Conservation (phyloP, 2,888 invertebrate species). For the Seladonia tumulorum region DNA sequence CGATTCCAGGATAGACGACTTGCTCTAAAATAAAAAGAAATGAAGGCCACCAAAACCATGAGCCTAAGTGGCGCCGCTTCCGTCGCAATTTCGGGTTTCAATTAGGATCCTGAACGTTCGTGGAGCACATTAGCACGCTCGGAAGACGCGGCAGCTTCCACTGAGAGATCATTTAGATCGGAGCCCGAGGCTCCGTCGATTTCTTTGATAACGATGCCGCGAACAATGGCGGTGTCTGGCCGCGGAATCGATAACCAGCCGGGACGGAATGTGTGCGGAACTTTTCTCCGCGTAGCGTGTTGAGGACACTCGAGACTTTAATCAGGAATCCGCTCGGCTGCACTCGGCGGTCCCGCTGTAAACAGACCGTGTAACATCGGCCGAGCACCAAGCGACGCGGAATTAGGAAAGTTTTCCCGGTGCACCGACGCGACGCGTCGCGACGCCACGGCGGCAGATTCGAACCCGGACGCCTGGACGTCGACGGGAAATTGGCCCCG, state of each 20-base stretch:
- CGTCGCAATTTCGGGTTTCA: neutral
- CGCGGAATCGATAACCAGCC: slow-evolving; percentile 28
- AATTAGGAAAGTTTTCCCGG: slow-evolving; percentile 49
- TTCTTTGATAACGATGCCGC: too few species aligned
- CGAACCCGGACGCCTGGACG: slow-evolving; percentile 4
- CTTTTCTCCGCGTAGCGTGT: slow-evolving; percentile 14
- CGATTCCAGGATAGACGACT: too few species aligned
- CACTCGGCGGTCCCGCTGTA: slow-evolving; percentile 17
- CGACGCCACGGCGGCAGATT: slow-evolving; percentile 18
- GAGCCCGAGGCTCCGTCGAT: neutral
- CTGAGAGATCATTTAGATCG: slow-evolving; percentile 4
- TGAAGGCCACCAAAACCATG: neutral
- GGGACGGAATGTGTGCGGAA: neutral
- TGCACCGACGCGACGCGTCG: neutral
- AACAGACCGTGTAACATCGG: slow-evolving; percentile 47
- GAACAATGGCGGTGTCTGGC: slow-evolving; percentile 9
- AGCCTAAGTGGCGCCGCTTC: neutral
- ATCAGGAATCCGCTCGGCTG: slow-evolving; percentile 22
- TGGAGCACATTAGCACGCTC: neutral
- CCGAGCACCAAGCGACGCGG: slow-evolving; percentile 11
- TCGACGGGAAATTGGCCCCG: slow-evolving; percentile 32
- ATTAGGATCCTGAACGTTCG: neutral
- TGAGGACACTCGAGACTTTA: slow-evolving; percentile 36
- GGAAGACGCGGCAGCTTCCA: neutral
- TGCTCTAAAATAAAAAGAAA: too few species aligned